phyloP scores from a whole-genome alignment of 1,140 invertebrate genomes.

The Papilio polyxenes region DNA sequence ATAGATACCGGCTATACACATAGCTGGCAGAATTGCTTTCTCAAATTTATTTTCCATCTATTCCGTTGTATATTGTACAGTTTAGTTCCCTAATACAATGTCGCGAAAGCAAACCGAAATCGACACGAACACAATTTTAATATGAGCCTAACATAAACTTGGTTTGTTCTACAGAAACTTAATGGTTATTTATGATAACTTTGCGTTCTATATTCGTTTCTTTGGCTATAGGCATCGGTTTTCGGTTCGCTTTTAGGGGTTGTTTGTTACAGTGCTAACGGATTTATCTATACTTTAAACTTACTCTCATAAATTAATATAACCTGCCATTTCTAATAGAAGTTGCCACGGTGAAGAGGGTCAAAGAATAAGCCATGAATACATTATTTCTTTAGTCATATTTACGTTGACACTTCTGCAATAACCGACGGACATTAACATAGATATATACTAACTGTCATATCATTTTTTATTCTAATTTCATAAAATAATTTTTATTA shows the following conservation, averaged over 20 bases:
- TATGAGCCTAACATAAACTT: background rate
- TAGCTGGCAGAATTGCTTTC: constrained; percentile 18
- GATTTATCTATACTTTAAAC: no score
- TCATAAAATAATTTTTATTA: background rate
- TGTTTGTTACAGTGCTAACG: no score
- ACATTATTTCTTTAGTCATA: background rate
- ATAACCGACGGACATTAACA: background rate
- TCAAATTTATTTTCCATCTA: constrained; percentile 21
- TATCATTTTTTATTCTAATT: background rate
- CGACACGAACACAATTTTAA: background rate
- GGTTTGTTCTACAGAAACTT: no score
- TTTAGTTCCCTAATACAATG: background rate
- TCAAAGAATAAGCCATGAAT: constrained; percentile 19
- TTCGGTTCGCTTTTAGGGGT: no score
- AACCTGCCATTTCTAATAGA: constrained; percentile 16
- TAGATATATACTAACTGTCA: background rate
- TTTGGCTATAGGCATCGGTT: no score
- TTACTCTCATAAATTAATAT: background rate
- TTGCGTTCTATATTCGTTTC: no score
- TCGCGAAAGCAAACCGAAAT: background rate
- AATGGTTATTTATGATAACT: no score
- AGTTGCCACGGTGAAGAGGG: constrained; percentile 6
- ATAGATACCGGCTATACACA: constrained; percentile 14
- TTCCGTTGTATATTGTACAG: background rate
- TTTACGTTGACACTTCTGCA: constrained; percentile 17